Conservation (phyloP, 2,888 invertebrate species). For the Oscheius sp. region DNA sequence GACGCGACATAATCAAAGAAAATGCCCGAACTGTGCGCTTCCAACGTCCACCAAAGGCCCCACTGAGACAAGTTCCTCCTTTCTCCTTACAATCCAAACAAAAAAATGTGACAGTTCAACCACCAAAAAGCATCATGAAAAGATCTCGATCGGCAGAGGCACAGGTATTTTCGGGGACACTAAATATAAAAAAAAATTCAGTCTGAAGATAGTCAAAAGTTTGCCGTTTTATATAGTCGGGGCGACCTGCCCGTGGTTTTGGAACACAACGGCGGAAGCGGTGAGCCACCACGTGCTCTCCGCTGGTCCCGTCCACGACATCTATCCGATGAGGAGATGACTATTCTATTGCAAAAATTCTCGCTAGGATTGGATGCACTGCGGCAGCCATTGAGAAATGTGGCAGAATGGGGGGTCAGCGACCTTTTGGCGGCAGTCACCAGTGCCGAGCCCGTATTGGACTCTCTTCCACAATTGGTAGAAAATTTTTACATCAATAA, state of each 20-base stretch:
- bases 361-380: constrained; percentile 32
- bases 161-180: not conserved
- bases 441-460: constrained; percentile 10
- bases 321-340: constrained; percentile 33
- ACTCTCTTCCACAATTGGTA: constrained; percentile 28
- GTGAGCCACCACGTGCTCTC: constrained; percentile 9
- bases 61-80: constrained; percentile 22
- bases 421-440: constrained; percentile 22
- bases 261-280: constrained; percentile 48
- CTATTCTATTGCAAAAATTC: constrained; percentile 30
- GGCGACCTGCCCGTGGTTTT: constrained; percentile 52
- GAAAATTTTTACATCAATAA: not conserved
- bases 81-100: constrained; percentile 25
- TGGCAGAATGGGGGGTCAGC: constrained; percentile 29
- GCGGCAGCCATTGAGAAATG: constrained; percentile 33
- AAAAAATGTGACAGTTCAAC: constrained; percentile 22
- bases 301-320: constrained; percentile 26
- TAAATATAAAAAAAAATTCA: not conserved
- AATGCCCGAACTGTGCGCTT: constrained; percentile 51
- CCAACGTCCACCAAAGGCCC: constrained; percentile 36
- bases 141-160: constrained; percentile 27
- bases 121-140: constrained; percentile 13
- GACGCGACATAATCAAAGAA: constrained; percentile 52
- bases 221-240: constrained; percentile 44
- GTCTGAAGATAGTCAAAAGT: constrained; percentile 46